Percentiles rank a stretch among this genome's conserved stretches.
These are phyloP conservation scores for Accipiter cooperii DNA, from an alignment of 2,113 vertebrate genomes.

Conservation along the genomic window DNA sequence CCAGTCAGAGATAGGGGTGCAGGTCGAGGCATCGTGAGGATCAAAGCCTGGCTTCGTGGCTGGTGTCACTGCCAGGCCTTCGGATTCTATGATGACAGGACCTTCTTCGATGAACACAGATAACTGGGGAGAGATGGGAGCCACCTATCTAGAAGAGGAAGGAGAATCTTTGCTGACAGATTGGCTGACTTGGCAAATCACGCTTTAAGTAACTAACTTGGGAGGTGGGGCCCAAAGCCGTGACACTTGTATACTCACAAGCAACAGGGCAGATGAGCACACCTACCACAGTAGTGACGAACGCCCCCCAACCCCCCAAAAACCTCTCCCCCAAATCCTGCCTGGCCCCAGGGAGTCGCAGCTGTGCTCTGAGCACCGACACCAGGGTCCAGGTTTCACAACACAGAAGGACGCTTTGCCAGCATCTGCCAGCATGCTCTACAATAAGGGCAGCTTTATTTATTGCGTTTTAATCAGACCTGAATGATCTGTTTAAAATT, in stretches of 20 bases:
- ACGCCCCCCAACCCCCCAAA: background rate
- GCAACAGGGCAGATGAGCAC: background rate
- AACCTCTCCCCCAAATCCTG: too few species aligned
- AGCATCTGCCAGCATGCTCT: background rate
- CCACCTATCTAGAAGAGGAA: too few species aligned
- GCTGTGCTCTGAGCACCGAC: background rate
- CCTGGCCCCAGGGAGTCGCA: background rate
- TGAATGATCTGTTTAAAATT: background rate
- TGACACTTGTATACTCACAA: background rate
- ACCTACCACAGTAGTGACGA: too few species aligned
- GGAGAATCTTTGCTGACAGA: background rate
- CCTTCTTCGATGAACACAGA: fast-evolving
- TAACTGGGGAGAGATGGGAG: too few species aligned
- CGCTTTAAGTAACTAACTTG: background rate
- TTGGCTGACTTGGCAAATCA: background rate
- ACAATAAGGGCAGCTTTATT: background rate
- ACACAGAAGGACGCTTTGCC: background rate
- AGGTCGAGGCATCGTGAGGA: fast-evolving
- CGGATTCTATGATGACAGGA: fast-evolving
- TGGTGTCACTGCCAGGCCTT: background rate
- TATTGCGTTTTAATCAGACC: background rate
- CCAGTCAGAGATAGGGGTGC: background rate
- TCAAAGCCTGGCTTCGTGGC: too few species aligned
- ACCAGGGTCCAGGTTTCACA: background rate
- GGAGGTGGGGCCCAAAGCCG: background rate